Percentiles rank a stretch among this genome's conserved stretches.
phyloP scores from a whole-genome alignment of 2,888 invertebrate species.

The Troides helena region DNA sequence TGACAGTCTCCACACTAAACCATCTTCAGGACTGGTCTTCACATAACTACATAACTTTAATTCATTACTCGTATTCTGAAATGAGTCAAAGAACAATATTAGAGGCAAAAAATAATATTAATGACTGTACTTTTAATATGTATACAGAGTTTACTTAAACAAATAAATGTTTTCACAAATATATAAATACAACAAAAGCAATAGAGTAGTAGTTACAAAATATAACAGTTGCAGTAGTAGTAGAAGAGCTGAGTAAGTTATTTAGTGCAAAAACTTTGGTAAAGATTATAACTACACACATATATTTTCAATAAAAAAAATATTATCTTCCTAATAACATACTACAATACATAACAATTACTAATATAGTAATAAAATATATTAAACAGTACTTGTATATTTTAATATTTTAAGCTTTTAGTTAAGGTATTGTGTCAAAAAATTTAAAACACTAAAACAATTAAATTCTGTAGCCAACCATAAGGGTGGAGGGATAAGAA shows the following conservation, averaged over 20 bases:
- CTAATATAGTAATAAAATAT: constrained; percentile 11
- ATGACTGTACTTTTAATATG: too few species aligned
- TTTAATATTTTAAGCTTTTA: neutral
- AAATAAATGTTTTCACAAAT: too few species aligned
- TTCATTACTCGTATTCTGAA: constrained; percentile 70
- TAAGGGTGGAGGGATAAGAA: too few species aligned
- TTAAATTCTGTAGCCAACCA: too few species aligned
- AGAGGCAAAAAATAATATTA: neutral
- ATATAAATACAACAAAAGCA: too few species aligned
- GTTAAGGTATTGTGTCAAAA: neutral
- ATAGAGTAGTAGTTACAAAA: neutral
- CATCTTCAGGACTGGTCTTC: constrained; percentile 89
- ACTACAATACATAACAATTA: neutral
- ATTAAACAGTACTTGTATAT: neutral
- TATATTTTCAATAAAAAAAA: too few species aligned
- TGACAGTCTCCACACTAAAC: constrained; percentile 90
- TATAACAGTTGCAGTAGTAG: too few species aligned
- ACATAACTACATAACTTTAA: constrained; percentile 76
- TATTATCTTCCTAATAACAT: too few species aligned
- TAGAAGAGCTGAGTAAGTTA: too few species aligned
- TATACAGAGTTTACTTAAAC: too few species aligned
- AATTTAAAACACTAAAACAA: neutral
- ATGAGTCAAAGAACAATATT: constrained; percentile 29
- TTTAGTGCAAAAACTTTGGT: too few species aligned
- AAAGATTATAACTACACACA: too few species aligned